Percentiles rank a stretch among this genome's conserved stretches.
Evolutionary conservation across 2,797 vertebrate species (phyloP).

Genomic region (Sardinella longiceps): DNA sequence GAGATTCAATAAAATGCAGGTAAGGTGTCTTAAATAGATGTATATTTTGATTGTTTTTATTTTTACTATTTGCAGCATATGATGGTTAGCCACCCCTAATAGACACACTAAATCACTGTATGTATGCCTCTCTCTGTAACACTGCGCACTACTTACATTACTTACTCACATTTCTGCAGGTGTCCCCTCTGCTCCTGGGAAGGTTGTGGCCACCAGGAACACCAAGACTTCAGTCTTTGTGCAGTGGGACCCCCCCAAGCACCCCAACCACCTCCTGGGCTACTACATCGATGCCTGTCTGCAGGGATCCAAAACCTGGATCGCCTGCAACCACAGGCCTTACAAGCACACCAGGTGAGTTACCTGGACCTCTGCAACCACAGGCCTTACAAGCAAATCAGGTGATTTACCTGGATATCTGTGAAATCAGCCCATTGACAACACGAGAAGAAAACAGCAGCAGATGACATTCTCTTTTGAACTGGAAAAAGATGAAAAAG

Average conservation of each 20-base stretch:
- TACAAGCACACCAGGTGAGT: slow-evolving; percentile 86
- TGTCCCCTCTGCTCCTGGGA: slow-evolving; percentile 85
- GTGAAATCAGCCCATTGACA: background rate
- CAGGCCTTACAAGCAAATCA: slow-evolving; percentile 85
- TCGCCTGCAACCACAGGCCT: slow-evolving; percentile 92
- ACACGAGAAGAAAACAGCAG: background rate
- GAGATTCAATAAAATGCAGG: background rate
- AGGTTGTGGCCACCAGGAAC: slow-evolving; percentile 85
- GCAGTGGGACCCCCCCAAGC: slow-evolving; percentile 88
- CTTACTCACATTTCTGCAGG: slow-evolving; percentile 64
- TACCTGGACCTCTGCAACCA: background rate
- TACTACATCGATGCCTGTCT: slow-evolving; percentile 91
- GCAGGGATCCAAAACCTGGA: slow-evolving; percentile 85
- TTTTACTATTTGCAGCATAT: no score
- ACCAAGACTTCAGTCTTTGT: slow-evolving; percentile 92
- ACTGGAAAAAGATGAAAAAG: background rate
- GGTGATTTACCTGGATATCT: slow-evolving; percentile 64
- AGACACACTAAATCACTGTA: background rate
- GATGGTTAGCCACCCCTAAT: background rate
- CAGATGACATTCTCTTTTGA: background rate
- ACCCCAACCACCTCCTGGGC: slow-evolving; percentile 82
- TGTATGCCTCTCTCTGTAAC: no score
- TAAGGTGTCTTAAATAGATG: no score
- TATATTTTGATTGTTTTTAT: background rate
- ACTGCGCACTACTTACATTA: background rate